phyloP scores from a whole-genome alignment of 92 coral and sea anemone genomes.

The Palythoa grandis region DNA sequence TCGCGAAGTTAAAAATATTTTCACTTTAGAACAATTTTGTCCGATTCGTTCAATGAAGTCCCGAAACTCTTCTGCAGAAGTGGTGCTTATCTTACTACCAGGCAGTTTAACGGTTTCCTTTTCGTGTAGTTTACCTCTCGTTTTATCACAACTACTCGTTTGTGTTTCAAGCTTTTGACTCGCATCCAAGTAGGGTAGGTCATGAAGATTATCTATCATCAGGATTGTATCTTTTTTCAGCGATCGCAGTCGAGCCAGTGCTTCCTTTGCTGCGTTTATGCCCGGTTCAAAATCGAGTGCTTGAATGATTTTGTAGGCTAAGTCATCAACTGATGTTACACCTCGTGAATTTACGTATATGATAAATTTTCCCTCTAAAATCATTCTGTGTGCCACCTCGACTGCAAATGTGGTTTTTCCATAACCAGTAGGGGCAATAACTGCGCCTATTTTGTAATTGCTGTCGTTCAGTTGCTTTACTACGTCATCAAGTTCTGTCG shows the following conservation, averaged over 20 bases:
- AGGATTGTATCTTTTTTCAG: slow-evolving; percentile 28
- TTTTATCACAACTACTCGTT: no score
- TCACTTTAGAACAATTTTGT: slow-evolving; percentile 36
- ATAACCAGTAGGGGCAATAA: slow-evolving; percentile 42
- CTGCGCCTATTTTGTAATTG: slow-evolving; percentile 7
- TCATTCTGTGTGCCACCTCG: slow-evolving; percentile 40
- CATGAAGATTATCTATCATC: slow-evolving; percentile 52
- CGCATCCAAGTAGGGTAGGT: slow-evolving; percentile 36
- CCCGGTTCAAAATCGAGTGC: slow-evolving; percentile 33
- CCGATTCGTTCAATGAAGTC: no score
- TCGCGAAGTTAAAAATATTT: slow-evolving; percentile 58
- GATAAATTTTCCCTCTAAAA: slow-evolving; percentile 12
- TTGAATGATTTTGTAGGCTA: slow-evolving; percentile 52
- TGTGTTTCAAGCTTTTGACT: no score
- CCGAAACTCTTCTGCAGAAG: no score
- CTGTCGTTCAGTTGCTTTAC: neutral
- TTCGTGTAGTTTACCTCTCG: no score
- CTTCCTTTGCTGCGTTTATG: slow-evolving; percentile 17
- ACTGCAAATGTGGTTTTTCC: slow-evolving; percentile 50
- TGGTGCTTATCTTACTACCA: no score
- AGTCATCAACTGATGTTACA: slow-evolving; percentile 27
- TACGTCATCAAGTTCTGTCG: neutral
- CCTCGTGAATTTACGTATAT: slow-evolving; percentile 51
- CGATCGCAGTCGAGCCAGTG: slow-evolving; percentile 7
- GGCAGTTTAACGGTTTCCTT: no score